Evolutionary conservation across 2,888 invertebrate genomes (phyloP).

Genomic region (Trimorus sp.): DNA sequence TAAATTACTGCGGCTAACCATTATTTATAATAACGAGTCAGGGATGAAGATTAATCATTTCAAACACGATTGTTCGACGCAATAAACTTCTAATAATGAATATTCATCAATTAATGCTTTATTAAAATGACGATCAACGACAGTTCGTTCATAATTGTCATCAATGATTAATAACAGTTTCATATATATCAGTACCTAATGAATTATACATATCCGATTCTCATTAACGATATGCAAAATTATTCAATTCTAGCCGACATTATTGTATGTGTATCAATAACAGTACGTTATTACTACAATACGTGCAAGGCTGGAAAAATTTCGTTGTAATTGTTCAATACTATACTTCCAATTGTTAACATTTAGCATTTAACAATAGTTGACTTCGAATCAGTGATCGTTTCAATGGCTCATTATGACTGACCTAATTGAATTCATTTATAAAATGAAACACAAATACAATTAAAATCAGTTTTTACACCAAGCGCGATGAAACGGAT

Average conservation of each 20-base stretch:
- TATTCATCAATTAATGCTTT: constrained; percentile 46
- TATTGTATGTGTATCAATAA: constrained; percentile 48
- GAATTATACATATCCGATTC: constrained; percentile 39
- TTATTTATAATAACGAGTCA: constrained; percentile 37
- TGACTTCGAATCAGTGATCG: constrained; percentile 7
- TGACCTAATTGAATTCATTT: too few species aligned
- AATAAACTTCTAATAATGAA: constrained; percentile 36
- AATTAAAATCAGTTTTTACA: too few species aligned
- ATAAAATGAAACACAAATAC: too few species aligned
- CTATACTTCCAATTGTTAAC: constrained; percentile 34
- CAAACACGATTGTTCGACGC: constrained; percentile 39
- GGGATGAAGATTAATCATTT: constrained; percentile 40
- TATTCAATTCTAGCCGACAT: constrained; percentile 49
- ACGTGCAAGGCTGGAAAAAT: constrained; percentile 14
- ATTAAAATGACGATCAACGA: constrained; percentile 51
- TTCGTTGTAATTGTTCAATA: constrained; percentile 33
- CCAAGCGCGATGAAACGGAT: too few species aligned
- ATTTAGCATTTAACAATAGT: constrained; percentile 30
- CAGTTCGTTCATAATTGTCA: constrained; percentile 53
- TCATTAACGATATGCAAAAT: constrained; percentile 41
- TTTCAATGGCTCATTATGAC: too few species aligned
- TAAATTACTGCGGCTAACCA: constrained; percentile 22
- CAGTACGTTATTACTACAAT: constrained; percentile 38
- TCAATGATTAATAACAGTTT: constrained; percentile 51
- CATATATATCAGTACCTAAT: constrained; percentile 41